Conservation (phyloP, 2,113 vertebrate species). For the Pandion haliaetus region DNA sequence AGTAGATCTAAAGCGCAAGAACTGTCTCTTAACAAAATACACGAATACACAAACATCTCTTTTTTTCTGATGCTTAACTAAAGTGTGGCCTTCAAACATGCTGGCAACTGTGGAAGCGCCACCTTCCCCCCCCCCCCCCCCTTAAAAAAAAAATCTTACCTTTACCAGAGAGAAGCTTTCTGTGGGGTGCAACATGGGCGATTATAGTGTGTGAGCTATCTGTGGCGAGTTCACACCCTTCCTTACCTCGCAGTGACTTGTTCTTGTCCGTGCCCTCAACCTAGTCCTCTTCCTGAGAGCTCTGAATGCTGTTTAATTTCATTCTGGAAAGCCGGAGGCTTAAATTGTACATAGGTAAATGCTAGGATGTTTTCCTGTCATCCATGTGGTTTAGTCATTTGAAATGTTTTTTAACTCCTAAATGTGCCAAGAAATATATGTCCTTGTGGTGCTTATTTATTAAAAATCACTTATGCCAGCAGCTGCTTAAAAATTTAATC, state of each 20-base stretch:
- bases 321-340: neutral
- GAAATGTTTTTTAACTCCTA: neutral
- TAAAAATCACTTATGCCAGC: neutral
- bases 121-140: rapidly evolving
- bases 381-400: neutral
- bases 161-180: neutral
- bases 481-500: neutral
- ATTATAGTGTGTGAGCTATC: neutral
- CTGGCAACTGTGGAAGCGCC: neutral
- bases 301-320: neutral
- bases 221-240: neutral
- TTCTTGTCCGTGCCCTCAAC: neutral
- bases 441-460: neutral
- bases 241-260: neutral
- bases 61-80: neutral
- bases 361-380: neutral
- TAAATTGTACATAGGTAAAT: neutral
- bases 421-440: neutral
- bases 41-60: neutral
- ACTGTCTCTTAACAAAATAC: neutral
- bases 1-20: neutral
- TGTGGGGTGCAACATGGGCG: neutral
- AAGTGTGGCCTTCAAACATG: neutral
- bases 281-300: neutral
- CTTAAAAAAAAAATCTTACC: neutral